A percentile compares a stretch with the other conserved stretches of the same genome.
Evolutionary conservation across 1,140 invertebrate species (phyloP).

Genomic region (Ceratitis capitata): DNA sequence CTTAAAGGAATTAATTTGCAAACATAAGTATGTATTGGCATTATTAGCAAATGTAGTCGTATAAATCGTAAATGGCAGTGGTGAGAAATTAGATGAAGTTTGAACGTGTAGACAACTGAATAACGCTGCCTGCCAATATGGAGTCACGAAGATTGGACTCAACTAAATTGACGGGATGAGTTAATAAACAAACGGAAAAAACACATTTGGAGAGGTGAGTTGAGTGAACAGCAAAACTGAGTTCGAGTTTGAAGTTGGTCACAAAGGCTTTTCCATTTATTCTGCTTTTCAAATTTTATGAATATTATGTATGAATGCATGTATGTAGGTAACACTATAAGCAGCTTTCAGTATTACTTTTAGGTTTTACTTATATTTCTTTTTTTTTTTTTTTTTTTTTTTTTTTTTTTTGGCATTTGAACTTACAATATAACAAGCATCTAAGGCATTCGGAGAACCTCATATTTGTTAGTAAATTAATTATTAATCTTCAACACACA

Average conservation of each 20-base stretch:
- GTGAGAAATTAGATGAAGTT: neutral
- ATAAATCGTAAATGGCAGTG: conserved; percentile 14
- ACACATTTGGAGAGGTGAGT: too few relatives aligned
- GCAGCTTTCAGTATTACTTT: conserved; percentile 6
- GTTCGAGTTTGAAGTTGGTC: neutral
- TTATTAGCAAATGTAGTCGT: neutral
- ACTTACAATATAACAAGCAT: conserved; percentile 23
- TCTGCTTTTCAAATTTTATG: neutral
- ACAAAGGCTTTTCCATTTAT: too few relatives aligned
- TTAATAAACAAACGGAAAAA: too few relatives aligned
- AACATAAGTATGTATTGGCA: neutral
- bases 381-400: neutral
- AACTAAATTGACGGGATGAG: too few relatives aligned
- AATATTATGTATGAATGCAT: neutral
- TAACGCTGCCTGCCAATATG: neutral
- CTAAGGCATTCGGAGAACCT: conserved; percentile 28
- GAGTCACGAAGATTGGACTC: too few relatives aligned
- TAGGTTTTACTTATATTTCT: neutral
- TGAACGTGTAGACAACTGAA: neutral
- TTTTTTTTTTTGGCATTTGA: conserved; percentile 17
- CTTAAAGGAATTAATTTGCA: too few relatives aligned
- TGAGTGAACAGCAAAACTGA: too few relatives aligned
- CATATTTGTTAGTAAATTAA: conserved; percentile 21
- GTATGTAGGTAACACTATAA: conserved; percentile 4
- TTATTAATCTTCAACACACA: neutral